Conservation (phyloP, 2,797 vertebrate genomes). For the Atherinosoma microstoma region DNA sequence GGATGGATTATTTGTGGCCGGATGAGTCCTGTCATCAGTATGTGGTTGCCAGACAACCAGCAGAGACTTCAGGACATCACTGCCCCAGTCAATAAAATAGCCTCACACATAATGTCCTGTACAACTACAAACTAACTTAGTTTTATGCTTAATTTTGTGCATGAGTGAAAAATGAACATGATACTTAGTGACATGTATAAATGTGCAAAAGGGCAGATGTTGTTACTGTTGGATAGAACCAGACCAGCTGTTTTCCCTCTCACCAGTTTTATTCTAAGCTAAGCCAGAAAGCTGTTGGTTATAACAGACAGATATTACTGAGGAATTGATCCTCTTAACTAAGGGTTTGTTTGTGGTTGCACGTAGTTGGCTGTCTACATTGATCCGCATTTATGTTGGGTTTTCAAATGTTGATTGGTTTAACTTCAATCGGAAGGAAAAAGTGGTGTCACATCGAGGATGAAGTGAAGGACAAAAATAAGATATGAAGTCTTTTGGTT, state of each 20-base stretch:
- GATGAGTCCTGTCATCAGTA: not conserved
- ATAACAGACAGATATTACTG: not conserved
- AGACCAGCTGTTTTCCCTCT: not conserved
- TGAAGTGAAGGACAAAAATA: not conserved
- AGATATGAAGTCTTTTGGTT: too few species aligned
- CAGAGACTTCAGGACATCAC: not conserved
- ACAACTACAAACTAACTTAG: not conserved
- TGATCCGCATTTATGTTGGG: too few species aligned
- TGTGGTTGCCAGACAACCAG: not conserved
- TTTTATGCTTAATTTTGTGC: not conserved
- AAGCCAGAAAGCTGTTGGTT: not conserved
- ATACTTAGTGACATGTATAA: not conserved
- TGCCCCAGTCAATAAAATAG: not conserved
- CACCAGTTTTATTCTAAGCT: constrained; percentile 1
- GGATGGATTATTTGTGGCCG: not conserved
- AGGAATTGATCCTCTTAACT: not conserved
- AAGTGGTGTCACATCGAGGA: not conserved
- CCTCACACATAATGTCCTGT: not conserved
- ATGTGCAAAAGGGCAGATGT: not conserved
- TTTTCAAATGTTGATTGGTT: not conserved
- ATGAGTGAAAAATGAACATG: not conserved
- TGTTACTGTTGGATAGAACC: not conserved
- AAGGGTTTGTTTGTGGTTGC: not conserved
- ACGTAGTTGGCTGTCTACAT: too few species aligned
- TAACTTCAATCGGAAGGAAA: not conserved